A percentile compares a stretch with the other conserved stretches of the same genome.
Evolutionary conservation across 2,888 invertebrate genomes (phyloP).

Genomic region (Dorcus parallelipipedus): DNA sequence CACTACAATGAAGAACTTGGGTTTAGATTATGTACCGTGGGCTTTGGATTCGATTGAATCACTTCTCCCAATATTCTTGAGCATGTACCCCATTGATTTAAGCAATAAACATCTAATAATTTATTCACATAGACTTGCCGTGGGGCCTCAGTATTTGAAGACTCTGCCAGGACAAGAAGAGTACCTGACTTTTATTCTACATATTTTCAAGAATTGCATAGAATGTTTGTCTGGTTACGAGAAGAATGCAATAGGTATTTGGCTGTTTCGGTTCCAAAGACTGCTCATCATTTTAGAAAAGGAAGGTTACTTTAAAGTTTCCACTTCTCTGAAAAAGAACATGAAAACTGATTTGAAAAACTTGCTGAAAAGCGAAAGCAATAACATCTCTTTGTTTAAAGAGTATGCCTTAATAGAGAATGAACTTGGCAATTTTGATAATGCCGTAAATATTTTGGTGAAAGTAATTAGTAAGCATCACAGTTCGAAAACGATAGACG

Average conservation of each 20-base stretch:
- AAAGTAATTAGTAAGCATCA: slow-evolving; percentile 48
- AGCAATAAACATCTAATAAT: slow-evolving; percentile 43
- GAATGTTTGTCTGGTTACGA: slow-evolving; percentile 51
- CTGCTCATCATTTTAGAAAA: slow-evolving; percentile 52
- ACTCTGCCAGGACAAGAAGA: slow-evolving; percentile 60
- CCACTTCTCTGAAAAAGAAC: slow-evolving; percentile 47
- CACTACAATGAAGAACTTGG: slow-evolving; percentile 46
- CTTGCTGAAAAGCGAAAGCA: slow-evolving; percentile 54
- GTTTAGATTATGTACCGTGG: slow-evolving; percentile 50
- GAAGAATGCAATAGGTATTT: slow-evolving; percentile 55
- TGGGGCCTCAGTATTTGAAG: slow-evolving; percentile 59
- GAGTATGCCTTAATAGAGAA: slow-evolving; percentile 63
- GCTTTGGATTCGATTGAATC: slow-evolving; percentile 53
- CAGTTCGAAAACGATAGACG: slow-evolving; percentile 27
- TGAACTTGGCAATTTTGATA: slow-evolving; percentile 51
- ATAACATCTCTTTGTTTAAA: slow-evolving; percentile 57
- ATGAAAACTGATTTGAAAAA: slow-evolving; percentile 55
- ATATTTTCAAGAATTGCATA: slow-evolving; percentile 53
- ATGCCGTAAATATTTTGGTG: slow-evolving; percentile 52
- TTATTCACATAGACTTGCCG: slow-evolving; percentile 49
- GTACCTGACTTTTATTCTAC: slow-evolving; percentile 54
- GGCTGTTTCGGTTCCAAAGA: slow-evolving; percentile 63
- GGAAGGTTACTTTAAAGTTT: slow-evolving; percentile 47
- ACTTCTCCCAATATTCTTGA: slow-evolving; percentile 46
- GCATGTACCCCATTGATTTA: slow-evolving; percentile 40